Conservation (phyloP, 2,113 vertebrate species). For the Isurus oxyrinchus region DNA sequence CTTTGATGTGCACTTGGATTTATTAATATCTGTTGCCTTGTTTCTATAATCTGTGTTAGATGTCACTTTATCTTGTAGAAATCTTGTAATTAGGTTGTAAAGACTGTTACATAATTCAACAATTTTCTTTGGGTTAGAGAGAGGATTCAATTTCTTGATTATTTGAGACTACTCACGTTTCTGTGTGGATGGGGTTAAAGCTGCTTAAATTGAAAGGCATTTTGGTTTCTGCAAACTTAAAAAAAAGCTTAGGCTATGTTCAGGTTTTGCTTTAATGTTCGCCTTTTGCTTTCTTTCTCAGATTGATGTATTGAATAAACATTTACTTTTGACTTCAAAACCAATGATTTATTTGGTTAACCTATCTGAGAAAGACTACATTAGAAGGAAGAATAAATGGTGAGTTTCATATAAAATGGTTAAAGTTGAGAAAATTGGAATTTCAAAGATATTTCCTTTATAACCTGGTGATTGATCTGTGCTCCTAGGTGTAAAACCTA, state of each 20-base stretch:
- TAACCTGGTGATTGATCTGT: neutral
- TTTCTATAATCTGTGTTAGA: neutral
- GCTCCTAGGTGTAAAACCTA: conserved; percentile 3
- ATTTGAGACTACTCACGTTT: neutral
- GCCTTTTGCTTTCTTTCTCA: conserved; percentile 49
- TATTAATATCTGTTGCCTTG: conserved; percentile 43
- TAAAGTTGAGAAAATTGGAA: neutral
- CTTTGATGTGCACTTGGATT: conserved; percentile 54
- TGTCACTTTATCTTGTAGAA: neutral
- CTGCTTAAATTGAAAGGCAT: neutral
- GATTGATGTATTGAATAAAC: conserved; percentile 97
- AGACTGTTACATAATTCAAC: neutral
- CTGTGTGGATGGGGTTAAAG: neutral
- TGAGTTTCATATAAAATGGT: conserved; percentile 51
- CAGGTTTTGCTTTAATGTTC: neutral
- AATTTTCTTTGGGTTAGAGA: conserved; percentile 9
- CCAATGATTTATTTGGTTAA: conserved; percentile 98
- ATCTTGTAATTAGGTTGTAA: conserved; percentile 26
- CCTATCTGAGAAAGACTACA: conserved; percentile 94
- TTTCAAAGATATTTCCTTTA: neutral
- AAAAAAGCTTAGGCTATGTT: neutral
- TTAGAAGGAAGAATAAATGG: conserved; percentile 99
- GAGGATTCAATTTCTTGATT: neutral
- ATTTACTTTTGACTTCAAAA: conserved; percentile 95
- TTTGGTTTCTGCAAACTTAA: neutral